Evolutionary conservation across 2,797 vertebrate genomes (phyloP), one percentile per base, ranked within the genome.

Genomic region (Phaenicophaeus curvirostris): DNA sequence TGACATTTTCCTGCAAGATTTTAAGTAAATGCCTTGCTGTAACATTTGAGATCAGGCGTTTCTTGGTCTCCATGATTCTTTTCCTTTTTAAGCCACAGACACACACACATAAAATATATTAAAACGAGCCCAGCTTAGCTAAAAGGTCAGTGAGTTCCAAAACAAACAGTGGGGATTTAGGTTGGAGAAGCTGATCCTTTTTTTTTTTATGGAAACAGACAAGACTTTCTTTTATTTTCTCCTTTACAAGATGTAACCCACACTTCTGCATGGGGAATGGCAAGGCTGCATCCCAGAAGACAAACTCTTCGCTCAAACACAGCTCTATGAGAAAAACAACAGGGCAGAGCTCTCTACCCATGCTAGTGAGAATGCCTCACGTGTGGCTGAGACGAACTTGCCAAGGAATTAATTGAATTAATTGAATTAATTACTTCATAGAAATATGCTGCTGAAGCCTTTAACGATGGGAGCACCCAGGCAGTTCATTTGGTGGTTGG

Each of bases 71-170:
- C 59, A 79, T 35, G 87, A 79, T 67, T 80, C 77, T 86, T 89
- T 90, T 73, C 54, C 57, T 76, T 85, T 93, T 95, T 94, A 97
- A 97, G 96, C 96, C 93, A 65, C 86, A 72, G 88, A 71, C 90
- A 93, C 68, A 94, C 94, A 96, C 44, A 46, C 37, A 95, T 63
- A 91, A 58, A 95, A 85, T 71, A 87, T 87, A 92, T 75, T 91
- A 85, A 87, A 93, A 95, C 20, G 75, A 96, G 91, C 33, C 69
- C 55, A 84, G 96, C 96, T 97, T 95, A 97, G 85, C 61, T 24
- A 6, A 98, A 98, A 98, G 97, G 97, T 97, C 97, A 84, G 13
- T 67, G 76, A 23, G 54, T 90, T 93, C 93, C 16, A 97, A 96
- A 97, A 93, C 92, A 97, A 98, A 97, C 95, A 97, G 72, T 13